Base-by-base conservation (phyloP, 2,888 invertebrate genomes). In the Plutella xylostella region DNA sequence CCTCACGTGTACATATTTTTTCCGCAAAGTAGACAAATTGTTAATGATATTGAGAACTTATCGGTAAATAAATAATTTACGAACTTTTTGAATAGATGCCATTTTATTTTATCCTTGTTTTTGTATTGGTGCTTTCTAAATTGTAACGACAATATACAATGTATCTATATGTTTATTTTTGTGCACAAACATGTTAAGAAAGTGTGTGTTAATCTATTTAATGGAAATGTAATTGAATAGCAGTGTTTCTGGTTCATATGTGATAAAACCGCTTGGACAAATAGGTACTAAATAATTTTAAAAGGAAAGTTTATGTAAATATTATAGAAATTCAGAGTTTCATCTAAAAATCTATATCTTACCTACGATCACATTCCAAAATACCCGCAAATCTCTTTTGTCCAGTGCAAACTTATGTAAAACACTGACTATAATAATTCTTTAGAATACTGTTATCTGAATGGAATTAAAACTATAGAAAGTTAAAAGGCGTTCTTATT, bases 1-100 rank as follows among this genome's bases (percentile, higher is more conserved):
- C 59, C 58, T 68, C 66, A 65, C 55, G 54, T 76, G 70, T 78
- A 78, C 68, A 78, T 76, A 75, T 34, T 12, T 67, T 65, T 65
- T 60, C 56, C 57, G 45, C 15, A 22, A 25, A 39, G 5, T 39
- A 34, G 33, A 33, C 14, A 20, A 20, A 5, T 34, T 4, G 28
- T 28, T 18, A 25, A 19, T 42, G 19, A 22, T 37, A 37, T 43
- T 35, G n/a, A 35, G 21, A 33, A 30, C n/a, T 22, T 31, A 25
- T 35, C 17, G 25, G 21, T 21, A 37, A 45, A 45, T 45, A 21
- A 18, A 17, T 11, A 25, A 20, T 41, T 62, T 64, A 62, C 58
- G 45, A 58, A 58, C 54, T 57, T 61, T 61, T 63, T 64, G 51
- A 61, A 60, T 64, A 59, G 55, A 61, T 60, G 60, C 61, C 56